These are phyloP conservation scores for Ploceus nigricollis DNA, from an alignment of 2,113 vertebrate species.

Conservation along the genomic window DNA sequence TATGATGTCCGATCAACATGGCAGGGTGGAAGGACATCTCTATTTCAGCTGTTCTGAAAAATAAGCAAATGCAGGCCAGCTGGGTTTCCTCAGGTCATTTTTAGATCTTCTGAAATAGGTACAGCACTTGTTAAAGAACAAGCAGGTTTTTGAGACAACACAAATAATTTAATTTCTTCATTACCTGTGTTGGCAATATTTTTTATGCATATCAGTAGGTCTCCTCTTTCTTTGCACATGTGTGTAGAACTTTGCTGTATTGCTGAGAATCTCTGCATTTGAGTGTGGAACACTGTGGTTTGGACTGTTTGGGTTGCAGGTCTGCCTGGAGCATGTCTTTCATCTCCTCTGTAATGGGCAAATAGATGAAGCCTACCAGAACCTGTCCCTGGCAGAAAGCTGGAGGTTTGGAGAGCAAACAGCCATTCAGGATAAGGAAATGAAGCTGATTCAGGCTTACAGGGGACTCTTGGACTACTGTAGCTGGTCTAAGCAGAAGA, in stretches of 20 bases:
- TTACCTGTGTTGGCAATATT: background rate
- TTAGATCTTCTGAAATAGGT: background rate
- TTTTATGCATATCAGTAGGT: background rate
- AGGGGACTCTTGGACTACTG: slow-evolving; percentile 84
- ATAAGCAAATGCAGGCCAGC: background rate
- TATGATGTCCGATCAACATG: background rate
- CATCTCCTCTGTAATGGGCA: slow-evolving; percentile 82
- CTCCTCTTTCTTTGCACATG: background rate
- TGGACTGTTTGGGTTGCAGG: slow-evolving; percentile 63
- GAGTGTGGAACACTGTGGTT: background rate
- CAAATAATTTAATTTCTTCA: background rate
- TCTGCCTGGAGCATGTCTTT: slow-evolving; percentile 86
- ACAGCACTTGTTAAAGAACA: background rate
- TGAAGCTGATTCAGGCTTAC: slow-evolving; percentile 84
- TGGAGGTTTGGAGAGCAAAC: slow-evolving; percentile 85
- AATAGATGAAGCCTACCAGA: slow-evolving; percentile 79
- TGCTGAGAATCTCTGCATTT: background rate
- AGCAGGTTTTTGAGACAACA: background rate
- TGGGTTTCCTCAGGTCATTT: background rate
- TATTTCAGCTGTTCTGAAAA: background rate
- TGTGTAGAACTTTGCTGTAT: background rate
- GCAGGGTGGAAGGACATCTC: background rate
- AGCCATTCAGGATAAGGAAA: slow-evolving; percentile 61
- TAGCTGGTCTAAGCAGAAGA: slow-evolving; percentile 81
- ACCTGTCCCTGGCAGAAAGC: slow-evolving; percentile 78